Conservation (phyloP, 2,888 invertebrate genomes). For the Sialis fuliginosa region DNA sequence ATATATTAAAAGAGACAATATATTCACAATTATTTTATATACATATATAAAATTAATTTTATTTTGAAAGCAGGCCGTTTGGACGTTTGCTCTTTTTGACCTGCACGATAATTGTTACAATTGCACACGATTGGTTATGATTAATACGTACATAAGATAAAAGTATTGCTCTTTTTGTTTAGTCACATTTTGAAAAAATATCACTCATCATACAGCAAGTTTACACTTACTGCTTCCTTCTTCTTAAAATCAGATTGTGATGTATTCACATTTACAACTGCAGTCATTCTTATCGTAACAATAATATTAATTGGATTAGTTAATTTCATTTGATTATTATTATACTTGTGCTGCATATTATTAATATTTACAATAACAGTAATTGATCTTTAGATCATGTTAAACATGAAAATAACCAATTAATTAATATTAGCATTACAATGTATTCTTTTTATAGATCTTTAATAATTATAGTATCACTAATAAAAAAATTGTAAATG, state of each 20-base stretch:
- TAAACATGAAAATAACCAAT: no score
- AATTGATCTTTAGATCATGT: background rate
- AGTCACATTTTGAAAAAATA: slow-evolving; percentile 53
- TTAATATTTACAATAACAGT: background rate
- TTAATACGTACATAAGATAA: slow-evolving; percentile 44
- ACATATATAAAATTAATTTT: slow-evolving; percentile 15
- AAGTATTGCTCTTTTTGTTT: slow-evolving; percentile 61
- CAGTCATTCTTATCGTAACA: no score
- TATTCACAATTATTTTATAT: slow-evolving; percentile 28
- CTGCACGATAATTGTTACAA: slow-evolving; percentile 17
- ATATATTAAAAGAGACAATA: slow-evolving; percentile 24
- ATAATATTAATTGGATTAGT: no score
- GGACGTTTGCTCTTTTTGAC: slow-evolving; percentile 3
- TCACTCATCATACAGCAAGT: slow-evolving; percentile 28
- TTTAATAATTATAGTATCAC: no score
- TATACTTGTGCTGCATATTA: background rate
- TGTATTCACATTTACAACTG: no score
- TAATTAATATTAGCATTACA: no score
- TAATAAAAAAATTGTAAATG: background rate
- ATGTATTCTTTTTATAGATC: no score
- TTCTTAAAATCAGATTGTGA: no score
- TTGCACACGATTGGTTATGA: slow-evolving; percentile 26
- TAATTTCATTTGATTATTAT: no score
- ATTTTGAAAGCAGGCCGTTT: slow-evolving; percentile 5
- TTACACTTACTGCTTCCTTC: background rate